Evolutionary conservation across 2,888 invertebrate species (phyloP).

Genomic region (Yponomeuta evonymella): DNA sequence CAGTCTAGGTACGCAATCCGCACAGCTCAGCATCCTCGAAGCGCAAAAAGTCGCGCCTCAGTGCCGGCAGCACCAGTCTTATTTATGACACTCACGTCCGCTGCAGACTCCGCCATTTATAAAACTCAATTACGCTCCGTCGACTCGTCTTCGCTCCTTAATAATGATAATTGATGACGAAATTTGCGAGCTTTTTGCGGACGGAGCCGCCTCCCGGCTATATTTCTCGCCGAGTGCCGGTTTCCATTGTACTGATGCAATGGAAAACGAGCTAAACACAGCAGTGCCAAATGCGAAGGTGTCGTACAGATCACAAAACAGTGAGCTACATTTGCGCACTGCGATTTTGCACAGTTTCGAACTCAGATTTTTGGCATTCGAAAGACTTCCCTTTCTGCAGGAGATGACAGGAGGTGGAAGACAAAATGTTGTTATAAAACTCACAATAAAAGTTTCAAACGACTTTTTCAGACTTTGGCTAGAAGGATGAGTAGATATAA

Average conservation of each 20-base stretch:
- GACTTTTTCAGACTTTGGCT: no score
- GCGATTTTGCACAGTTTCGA: no score
- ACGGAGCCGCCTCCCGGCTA: constrained; percentile 56
- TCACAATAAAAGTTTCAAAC: no score
- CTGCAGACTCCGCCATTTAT: constrained; percentile 62
- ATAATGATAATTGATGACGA: constrained; percentile 76
- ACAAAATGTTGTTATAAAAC: no score
- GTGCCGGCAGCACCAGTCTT: constrained; percentile 6
- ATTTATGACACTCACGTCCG: constrained; percentile 31
- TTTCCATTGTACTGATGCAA: constrained; percentile 29
- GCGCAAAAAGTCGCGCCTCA: constrained; percentile 13
- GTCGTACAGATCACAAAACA: no score
- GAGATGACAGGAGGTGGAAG: no score
- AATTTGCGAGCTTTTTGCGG: constrained; percentile 75
- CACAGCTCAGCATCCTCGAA: not conserved
- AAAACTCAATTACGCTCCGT: constrained; percentile 71
- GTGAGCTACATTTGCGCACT: no score
- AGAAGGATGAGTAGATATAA: no score
- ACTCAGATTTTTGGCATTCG: no score
- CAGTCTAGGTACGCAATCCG: not conserved
- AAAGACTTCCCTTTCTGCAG: no score
- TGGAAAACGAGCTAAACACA: not conserved
- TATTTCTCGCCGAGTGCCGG: constrained; percentile 56
- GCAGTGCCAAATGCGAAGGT: not conserved
- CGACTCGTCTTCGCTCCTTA: constrained; percentile 51